Evolutionary conservation across 2,113 vertebrate genomes (phyloP), one percentile per base, ranked within the genome.

Genomic region (Holacanthus passer): DNA sequence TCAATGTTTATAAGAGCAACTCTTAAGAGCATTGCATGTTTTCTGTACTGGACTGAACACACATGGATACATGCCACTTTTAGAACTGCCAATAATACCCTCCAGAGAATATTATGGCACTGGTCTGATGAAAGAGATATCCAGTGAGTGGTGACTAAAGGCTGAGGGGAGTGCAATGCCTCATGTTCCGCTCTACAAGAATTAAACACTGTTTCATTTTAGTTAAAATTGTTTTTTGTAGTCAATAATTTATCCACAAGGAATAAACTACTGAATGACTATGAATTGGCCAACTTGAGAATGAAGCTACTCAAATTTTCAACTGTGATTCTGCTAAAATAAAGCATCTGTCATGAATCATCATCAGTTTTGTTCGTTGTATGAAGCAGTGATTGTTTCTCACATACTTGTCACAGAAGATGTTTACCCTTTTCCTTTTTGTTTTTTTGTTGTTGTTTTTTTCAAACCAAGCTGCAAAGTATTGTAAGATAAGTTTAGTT

Each of bases 41-140:
- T 79, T 83, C 66, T 75, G 62, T 74, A 41, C 75, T 76, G 70
- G 83, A 70, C 83, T 67, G 64, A 81, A 87, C 79, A 80, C 83
- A 91, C 86, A 31, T 79, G 84, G 88, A 90, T 2, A 79, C 50
- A 69, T 14, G 83, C 81, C 91, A 89, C 81, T 75, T 90, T 79
- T 67, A 88, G 73, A 77, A 55, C 59, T 84, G 88, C 85, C 89
- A 92, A 88, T 84, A 83, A 78, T 78, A 80, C 67, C 59, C 83
- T 82, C 76, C 56, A 77, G 87, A 87, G 88, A 88, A 69, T 80
- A 82, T 64, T 13, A 79, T 81, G 56, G 79, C 65, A 55, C 59
- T 16, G 82, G 2, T 69, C 39, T 72, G 80, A 9, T 82, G 77
- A 80, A n/a, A 79, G 43, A 37, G 43, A 76, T 29, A 60, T 39